Conservation (phyloP, 2,797 vertebrate species). For the Pterois miles region DNA sequence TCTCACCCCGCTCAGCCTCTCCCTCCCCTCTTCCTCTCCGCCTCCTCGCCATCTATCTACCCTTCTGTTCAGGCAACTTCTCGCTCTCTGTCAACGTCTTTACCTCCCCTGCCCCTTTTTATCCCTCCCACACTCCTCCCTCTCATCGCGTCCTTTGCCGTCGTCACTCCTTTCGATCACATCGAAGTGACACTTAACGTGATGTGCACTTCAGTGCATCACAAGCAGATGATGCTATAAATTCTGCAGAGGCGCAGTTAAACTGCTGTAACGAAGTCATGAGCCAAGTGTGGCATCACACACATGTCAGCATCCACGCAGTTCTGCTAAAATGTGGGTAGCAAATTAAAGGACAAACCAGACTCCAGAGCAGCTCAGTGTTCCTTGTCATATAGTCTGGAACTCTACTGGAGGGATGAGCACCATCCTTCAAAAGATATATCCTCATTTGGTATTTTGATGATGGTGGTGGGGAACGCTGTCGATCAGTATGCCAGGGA, state of each 20-base stretch:
- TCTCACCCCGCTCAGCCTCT: conserved; percentile 17
- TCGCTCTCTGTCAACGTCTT: not conserved
- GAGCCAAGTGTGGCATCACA: not conserved
- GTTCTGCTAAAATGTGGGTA: not conserved
- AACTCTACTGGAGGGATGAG: not conserved
- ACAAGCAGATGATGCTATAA: not conserved
- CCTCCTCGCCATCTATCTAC: conserved; percentile 20
- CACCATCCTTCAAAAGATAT: not conserved
- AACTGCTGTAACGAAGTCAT: conserved; percentile 5
- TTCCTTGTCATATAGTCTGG: not conserved
- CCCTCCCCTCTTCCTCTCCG: not conserved
- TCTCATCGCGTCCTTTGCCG: not conserved
- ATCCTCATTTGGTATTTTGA: not conserved
- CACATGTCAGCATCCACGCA: not conserved
- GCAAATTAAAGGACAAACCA: not conserved
- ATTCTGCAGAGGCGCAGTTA: conserved; percentile 3
- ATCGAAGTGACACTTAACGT: not conserved
- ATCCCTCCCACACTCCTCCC: not conserved
- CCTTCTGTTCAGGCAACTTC: conserved; percentile 30
- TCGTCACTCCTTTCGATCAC: conserved; percentile 7
- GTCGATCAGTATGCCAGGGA: no score
- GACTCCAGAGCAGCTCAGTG: not conserved
- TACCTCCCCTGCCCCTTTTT: not conserved
- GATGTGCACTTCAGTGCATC: not conserved
- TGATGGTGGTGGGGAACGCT: not conserved